phyloP scores from a whole-genome alignment of 2,113 vertebrate genomes.

The Scartelaos histophorus region DNA sequence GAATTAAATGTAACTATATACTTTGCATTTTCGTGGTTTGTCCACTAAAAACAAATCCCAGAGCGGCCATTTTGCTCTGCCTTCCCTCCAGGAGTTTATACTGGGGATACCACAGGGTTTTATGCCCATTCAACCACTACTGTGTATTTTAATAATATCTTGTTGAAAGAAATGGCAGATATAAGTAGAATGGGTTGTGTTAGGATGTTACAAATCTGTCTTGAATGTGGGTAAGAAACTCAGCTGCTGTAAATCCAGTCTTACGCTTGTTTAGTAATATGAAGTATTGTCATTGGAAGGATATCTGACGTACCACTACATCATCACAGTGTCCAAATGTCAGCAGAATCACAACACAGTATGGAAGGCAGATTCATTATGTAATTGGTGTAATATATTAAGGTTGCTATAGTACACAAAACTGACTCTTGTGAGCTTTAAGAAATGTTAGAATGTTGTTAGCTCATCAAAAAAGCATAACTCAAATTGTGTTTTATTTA shows the following conservation, averaged over 20 bases:
- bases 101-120: conserved; percentile 48
- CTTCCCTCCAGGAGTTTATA: neutral
- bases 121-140: conserved; percentile 26
- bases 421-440: too few relatives aligned
- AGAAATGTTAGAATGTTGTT: too few relatives aligned
- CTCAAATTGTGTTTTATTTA: too few relatives aligned
- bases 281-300: neutral
- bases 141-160: conserved; percentile 19
- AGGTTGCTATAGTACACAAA: too few relatives aligned
- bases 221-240: conserved; percentile 11
- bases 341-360: too few relatives aligned
- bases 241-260: neutral
- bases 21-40: conserved; percentile 52
- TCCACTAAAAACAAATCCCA: conserved; percentile 58
- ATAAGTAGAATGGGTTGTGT: conserved; percentile 23
- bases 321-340: too few relatives aligned
- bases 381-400: too few relatives aligned
- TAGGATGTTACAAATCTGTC: conserved; percentile 45
- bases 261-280: neutral
- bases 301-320: neutral
- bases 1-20: conserved; percentile 33
- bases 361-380: too few relatives aligned
- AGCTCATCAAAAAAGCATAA: too few relatives aligned
- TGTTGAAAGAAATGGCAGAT: conserved; percentile 29
- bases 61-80: conserved; percentile 37